phyloP scores from a whole-genome alignment of 2,113 vertebrate genomes.

The Eublepharis macularius region DNA sequence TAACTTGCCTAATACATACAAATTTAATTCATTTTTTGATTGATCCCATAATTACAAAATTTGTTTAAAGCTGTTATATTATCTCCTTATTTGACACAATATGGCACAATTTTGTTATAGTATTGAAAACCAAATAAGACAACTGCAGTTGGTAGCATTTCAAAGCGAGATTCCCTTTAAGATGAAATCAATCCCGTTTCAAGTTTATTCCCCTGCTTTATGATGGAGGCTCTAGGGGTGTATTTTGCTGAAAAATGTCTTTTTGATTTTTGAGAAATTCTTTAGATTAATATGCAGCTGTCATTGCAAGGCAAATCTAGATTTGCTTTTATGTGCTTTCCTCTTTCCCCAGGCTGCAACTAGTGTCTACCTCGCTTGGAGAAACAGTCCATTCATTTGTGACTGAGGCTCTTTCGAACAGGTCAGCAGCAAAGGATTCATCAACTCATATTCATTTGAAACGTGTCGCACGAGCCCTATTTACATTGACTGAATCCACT shows the following conservation, averaged over 20 bases:
- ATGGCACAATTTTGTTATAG: constrained; percentile 94
- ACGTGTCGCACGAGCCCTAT: constrained; percentile 37
- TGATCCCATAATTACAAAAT: constrained; percentile 90
- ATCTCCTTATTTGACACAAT: constrained; percentile 94
- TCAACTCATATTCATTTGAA: constrained; percentile 53
- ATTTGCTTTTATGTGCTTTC: constrained; percentile 88
- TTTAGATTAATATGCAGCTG: constrained; percentile 99
- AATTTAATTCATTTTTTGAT: constrained; percentile 73
- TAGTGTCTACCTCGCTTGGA: constrained; percentile 70
- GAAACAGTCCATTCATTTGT: constrained; percentile 54
- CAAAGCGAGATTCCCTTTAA: constrained; percentile 94
- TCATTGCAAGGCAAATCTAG: constrained; percentile 93
- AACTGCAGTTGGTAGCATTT: constrained; percentile 91
- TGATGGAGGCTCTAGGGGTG: constrained; percentile 91
- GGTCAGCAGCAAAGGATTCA: constrained; percentile 59
- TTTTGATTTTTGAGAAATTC: constrained; percentile 99
- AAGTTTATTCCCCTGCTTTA: constrained; percentile 88
- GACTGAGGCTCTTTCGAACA: constrained; percentile 50
- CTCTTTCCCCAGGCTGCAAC: constrained; percentile 87
- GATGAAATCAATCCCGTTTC: constrained; percentile 98
- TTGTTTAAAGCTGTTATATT: constrained; percentile 90
- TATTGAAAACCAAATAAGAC: constrained; percentile 86
- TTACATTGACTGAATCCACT: constrained; percentile 46
- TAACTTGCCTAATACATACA: constrained; percentile 56
- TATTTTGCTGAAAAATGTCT: constrained; percentile 85